These are phyloP conservation scores for Cuculus canorus DNA, from an alignment of 2,797 vertebrate species.

Conservation along the genomic window DNA sequence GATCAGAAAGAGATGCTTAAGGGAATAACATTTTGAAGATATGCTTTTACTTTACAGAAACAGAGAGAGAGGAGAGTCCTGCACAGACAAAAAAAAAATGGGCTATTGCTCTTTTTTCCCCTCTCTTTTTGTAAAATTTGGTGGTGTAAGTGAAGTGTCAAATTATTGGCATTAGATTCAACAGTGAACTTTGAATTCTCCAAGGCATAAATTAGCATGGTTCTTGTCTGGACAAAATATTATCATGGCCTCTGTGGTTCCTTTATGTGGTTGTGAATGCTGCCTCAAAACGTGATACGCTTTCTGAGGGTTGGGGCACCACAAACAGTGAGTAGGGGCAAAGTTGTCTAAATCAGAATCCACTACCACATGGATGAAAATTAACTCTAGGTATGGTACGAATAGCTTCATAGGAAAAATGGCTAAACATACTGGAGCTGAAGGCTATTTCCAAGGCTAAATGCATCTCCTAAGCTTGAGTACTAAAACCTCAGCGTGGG, in stretches of 20 bases:
- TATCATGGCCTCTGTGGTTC: not conserved
- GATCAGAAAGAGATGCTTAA: not conserved
- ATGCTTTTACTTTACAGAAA: not conserved
- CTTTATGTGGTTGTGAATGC: not conserved
- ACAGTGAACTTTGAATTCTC: not conserved
- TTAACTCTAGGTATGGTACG: not conserved
- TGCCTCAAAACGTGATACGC: not conserved
- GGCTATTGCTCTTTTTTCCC: not conserved
- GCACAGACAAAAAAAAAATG: not conserved
- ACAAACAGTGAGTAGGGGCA: not conserved
- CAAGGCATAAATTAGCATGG: not conserved
- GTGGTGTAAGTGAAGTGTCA: not conserved
- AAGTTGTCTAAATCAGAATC: not conserved
- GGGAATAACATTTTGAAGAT: not conserved
- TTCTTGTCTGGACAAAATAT: not conserved
- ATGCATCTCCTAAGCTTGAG: not conserved
- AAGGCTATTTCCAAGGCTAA: not conserved
- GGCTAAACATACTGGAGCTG: not conserved
- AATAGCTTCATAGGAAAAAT: not conserved
- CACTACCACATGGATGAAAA: fast-evolving
- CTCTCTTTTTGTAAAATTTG: not conserved
- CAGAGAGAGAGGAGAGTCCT: not conserved
- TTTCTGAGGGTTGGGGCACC: not conserved
- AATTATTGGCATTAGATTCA: not conserved
- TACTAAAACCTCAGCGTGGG: not conserved